These are phyloP conservation scores for Cybosia mesomella DNA, from an alignment of 2,888 invertebrate genomes.

Conservation along the genomic window DNA sequence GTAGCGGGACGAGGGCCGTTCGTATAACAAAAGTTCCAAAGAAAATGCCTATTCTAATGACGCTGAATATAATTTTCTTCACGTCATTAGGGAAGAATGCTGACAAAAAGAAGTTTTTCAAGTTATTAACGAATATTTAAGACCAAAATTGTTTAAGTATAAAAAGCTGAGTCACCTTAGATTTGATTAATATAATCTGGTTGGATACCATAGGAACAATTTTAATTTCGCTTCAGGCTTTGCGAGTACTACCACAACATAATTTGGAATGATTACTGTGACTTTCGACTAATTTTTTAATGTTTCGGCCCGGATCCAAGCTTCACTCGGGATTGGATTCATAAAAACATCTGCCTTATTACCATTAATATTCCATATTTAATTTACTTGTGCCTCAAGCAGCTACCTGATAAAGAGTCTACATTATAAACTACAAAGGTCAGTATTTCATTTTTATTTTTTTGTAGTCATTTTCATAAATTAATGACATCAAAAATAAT, in stretches of 20 bases:
- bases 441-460: too few species aligned
- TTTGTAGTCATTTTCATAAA: too few species aligned
- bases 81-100: slow-evolving; percentile 22
- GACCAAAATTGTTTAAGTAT: neutral
- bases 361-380: too few species aligned
- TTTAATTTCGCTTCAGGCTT: neutral
- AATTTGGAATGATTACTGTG: neutral
- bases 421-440: too few species aligned
- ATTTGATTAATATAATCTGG: neutral
- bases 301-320: neutral
- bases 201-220: neutral
- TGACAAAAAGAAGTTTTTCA: slow-evolving; percentile 11
- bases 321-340: neutral
- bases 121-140: slow-evolving; percentile 5
- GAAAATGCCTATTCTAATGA: slow-evolving; percentile 11
- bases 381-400: too few species aligned
- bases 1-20: neutral
- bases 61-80: slow-evolving; percentile 23
- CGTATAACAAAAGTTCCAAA: slow-evolving; percentile 9
- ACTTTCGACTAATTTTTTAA: neutral
- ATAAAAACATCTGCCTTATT: neutral
- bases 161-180: neutral
- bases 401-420: too few species aligned
- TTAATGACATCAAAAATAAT: too few species aligned
- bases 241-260: neutral